Percentiles rank a stretch among this genome's conserved stretches.
These are phyloP conservation scores for Leptinotarsa peninsularis DNA, from an alignment of 2,888 invertebrate species.

Conservation along the genomic window DNA sequence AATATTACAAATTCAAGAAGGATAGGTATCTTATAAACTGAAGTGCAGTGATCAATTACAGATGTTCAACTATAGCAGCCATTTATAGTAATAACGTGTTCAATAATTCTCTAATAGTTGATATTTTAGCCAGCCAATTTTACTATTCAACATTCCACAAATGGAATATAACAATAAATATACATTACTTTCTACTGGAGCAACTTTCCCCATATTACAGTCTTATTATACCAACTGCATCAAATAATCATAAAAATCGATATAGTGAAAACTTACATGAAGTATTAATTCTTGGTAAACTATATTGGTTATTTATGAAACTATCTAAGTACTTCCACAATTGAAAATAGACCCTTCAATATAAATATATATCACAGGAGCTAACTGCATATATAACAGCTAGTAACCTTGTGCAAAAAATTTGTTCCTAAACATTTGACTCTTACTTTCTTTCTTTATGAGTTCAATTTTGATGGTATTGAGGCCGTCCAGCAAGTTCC, in stretches of 20 bases:
- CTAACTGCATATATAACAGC: not conserved
- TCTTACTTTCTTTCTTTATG: constrained; percentile 26
- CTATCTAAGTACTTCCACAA: constrained; percentile 11
- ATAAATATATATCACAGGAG: not conserved
- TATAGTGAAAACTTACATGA: not conserved
- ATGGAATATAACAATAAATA: not conserved
- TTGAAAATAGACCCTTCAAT: not conserved
- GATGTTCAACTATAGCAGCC: no score
- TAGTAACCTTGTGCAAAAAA: not conserved
- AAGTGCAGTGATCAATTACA: no score
- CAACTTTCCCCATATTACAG: not conserved
- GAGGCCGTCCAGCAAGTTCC: constrained; percentile 86
- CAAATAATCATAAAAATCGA: no score
- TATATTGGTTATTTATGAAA: not conserved
- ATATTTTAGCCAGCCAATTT: no score
- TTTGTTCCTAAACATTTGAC: not conserved
- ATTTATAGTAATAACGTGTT: no score
- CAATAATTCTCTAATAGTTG: no score
- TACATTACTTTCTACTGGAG: not conserved
- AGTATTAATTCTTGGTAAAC: not conserved
- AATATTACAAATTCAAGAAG: no score
- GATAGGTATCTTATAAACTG: no score
- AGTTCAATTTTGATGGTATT: constrained; percentile 75
- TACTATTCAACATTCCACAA: not conserved
- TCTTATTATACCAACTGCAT: not conserved